Conservation (phyloP, 2,113 vertebrate species). For the Nettapus auritus region DNA sequence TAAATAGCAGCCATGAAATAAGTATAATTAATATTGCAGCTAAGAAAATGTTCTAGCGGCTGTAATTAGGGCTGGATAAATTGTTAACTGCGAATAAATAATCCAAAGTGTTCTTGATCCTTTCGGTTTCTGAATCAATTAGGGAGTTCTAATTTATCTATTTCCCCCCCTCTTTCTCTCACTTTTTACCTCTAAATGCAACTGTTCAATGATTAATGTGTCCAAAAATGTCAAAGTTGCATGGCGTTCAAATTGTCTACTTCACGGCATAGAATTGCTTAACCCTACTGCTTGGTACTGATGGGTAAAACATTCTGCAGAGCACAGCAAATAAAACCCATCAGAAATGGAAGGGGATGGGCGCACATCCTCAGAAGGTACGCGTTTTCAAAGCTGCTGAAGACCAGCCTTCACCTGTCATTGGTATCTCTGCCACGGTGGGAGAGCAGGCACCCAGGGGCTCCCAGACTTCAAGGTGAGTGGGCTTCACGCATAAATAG, state of each 20-base stretch:
- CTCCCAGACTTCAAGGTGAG: background rate
- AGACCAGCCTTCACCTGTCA: background rate
- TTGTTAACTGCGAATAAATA: constrained; percentile 54
- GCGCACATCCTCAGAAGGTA: background rate
- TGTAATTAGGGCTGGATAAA: constrained; percentile 61
- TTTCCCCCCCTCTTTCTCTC: background rate
- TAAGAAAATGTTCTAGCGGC: constrained; percentile 8
- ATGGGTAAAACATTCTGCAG: background rate
- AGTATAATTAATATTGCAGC: constrained; percentile 47
- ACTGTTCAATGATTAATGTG: background rate
- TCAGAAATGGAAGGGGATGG: fast-evolving
- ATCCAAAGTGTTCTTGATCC: constrained; percentile 13
- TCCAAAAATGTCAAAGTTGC: background rate
- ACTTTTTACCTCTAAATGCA: background rate
- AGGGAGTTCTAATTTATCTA: background rate
- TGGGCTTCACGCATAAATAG: background rate
- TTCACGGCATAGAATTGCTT: background rate
- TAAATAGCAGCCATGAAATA: constrained; percentile 37
- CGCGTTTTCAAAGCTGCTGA: background rate
- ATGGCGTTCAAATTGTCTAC: background rate
- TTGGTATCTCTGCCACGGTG: background rate
- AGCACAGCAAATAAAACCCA: background rate
- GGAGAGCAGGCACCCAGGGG: background rate
- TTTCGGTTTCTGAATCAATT: constrained; percentile 4
- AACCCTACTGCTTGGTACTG: background rate